Evolutionary conservation across 2,888 invertebrate genomes (phyloP).

Genomic region (Platerodrilus igneus): DNA sequence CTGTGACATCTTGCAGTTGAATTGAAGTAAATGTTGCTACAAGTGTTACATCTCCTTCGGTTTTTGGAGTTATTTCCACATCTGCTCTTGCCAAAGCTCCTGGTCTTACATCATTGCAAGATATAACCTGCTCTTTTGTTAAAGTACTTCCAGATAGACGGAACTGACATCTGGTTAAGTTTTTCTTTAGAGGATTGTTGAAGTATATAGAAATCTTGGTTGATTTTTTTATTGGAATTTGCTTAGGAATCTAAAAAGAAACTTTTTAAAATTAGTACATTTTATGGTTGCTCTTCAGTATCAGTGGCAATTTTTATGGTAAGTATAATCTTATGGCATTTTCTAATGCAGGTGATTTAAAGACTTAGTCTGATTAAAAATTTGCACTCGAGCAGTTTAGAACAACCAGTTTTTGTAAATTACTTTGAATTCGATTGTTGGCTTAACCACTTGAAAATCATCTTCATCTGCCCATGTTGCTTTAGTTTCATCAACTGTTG

Average conservation of each 20-base stretch:
- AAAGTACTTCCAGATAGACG: slow-evolving; percentile 67
- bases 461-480: slow-evolving; percentile 82
- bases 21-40: slow-evolving; percentile 67
- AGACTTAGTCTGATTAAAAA: too few species aligned
- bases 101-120: slow-evolving; percentile 55
- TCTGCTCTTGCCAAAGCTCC: slow-evolving; percentile 53
- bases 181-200: slow-evolving; percentile 63
- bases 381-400: too few species aligned
- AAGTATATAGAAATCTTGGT: slow-evolving; percentile 57
- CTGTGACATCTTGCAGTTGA: slow-evolving; percentile 66
- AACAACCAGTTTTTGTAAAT: too few species aligned
- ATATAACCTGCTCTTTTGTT: slow-evolving; percentile 54
- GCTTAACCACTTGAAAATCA: slow-evolving; percentile 74
- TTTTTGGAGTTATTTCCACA: slow-evolving; percentile 59
- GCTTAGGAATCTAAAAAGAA: slow-evolving; percentile 54
- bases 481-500: slow-evolving; percentile 73
- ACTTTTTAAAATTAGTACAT: not conserved
- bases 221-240: slow-evolving; percentile 55
- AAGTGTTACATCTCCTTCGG: slow-evolving; percentile 60
- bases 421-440: slow-evolving; percentile 65
- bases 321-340: too few species aligned
- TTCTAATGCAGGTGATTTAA: too few species aligned
- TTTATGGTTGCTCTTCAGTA: too few species aligned
- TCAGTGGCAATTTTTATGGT: too few species aligned
- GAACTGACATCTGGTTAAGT: slow-evolving; percentile 64